Percentiles rank a stretch among this genome's conserved stretches.
phyloP scores from a whole-genome alignment of 2,113 vertebrate species.

The Indicator indicator region DNA sequence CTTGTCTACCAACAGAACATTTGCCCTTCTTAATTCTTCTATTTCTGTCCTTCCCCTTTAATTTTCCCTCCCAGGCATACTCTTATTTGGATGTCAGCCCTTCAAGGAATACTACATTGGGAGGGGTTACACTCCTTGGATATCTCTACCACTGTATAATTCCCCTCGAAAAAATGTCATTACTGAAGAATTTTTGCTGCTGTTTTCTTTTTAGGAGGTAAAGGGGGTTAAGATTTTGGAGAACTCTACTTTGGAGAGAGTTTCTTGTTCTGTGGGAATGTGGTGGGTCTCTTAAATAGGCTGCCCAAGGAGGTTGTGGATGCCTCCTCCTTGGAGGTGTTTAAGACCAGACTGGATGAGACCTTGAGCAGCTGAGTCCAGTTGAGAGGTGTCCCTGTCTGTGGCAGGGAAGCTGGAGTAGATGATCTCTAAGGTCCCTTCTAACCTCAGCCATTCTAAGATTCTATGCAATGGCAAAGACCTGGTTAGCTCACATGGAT shows the following conservation, averaged over 20 bases:
- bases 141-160: neutral
- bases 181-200: neutral
- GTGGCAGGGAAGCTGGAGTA: no score
- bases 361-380: no score
- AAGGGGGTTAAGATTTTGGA: neutral
- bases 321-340: no score
- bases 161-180: neutral
- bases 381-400: no score
- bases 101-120: neutral
- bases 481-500: accelerated
- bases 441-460: no score
- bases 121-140: neutral
- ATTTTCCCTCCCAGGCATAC: neutral
- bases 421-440: no score
- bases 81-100: neutral
- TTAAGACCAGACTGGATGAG: no score
- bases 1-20: neutral
- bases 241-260: neutral
- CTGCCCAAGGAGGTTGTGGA: no score
- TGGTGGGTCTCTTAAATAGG: no score
- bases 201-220: neutral
- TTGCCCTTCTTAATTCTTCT: neutral
- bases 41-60: neutral
- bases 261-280: neutral
- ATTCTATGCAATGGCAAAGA: neutral